Evolutionary conservation across 2,888 invertebrate species (phyloP).

Genomic region (Microchrysa polita): DNA sequence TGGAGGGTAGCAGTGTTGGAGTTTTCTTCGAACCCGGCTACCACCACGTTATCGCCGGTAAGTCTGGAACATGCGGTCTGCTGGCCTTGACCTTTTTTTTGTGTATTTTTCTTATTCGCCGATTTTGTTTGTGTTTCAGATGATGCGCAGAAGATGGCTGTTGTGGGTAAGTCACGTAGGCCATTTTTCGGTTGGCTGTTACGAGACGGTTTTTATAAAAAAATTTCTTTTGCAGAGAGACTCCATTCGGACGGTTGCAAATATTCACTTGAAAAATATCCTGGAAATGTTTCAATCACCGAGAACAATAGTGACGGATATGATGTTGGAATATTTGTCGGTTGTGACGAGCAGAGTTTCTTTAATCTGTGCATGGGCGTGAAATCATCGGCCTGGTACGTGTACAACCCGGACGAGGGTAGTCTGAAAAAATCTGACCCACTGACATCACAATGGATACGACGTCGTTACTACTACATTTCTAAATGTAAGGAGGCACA

Average conservation of each 20-base stretch:
- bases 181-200: not conserved
- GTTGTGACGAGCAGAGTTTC: conserved; percentile 71
- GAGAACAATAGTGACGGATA: not conserved
- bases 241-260: not conserved
- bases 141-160: not conserved
- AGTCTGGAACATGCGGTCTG: not conserved
- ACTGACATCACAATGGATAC: conserved; percentile 72
- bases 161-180: conserved; percentile 39
- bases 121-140: conserved; percentile 22
- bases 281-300: not conserved
- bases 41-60: conserved; percentile 69
- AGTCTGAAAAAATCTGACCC: conserved; percentile 63
- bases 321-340: conserved; percentile 72
- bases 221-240: conserved; percentile 8
- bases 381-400: conserved; percentile 69
- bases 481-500: conserved; percentile 93
- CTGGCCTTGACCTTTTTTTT: not conserved
- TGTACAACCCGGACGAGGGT: conserved; percentile 66
- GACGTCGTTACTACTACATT: conserved; percentile 82
- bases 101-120: not conserved
- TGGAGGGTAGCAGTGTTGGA: conserved; percentile 55
- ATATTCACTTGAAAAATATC: conserved; percentile 7
- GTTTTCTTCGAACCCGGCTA: conserved; percentile 76
- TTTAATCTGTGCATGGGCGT: conserved; percentile 71
- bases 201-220: not conserved